Evolutionary conservation across 2,113 vertebrate species (phyloP), one percentile per base, ranked within the genome.

Genomic region (Pelobates fuscus): DNA sequence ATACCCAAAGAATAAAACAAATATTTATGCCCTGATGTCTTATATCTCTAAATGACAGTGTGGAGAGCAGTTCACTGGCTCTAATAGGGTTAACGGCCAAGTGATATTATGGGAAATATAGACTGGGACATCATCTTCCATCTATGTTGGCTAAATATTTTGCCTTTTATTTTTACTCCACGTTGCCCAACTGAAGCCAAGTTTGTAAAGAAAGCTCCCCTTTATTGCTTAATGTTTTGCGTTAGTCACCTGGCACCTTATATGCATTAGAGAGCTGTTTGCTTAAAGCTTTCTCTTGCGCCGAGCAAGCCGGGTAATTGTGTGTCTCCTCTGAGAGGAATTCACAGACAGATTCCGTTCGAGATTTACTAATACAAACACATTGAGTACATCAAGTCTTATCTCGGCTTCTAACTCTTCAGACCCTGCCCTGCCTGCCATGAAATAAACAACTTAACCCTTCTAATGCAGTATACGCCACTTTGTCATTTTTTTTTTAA

Each of bases 231-330:
- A 14, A 49, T 43, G 32, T 81, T 77, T 84, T 81, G 77, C 77
- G 79, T 82, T 78, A 80, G 82, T 86, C 87, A 90, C 89, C 87
- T 87, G 86, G 84, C 81, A 81, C 78, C 84, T 86, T 79, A 77
- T 78, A n/a, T 41, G 41, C 58, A 60, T 60, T 20, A 46, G 20
- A 55, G 52, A 66, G 71, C 71, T 76, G 72, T 76, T 67, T 76
- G 37, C 63, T 67, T n/a, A 67, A 37, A 67, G 54, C 55, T 76
- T 71, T 71, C 64, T 41, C 64, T 64, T 82, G 62, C 52, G 49
- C 69, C 64, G 23, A 70, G 66, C 75, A 61, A 69, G 68, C 67
- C 43, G 64, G 71, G 57, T 77, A 2, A 59, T 70, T 77, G 3
- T 77, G 23, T 21, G n/a, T 85, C 82, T 54, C 54, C 12, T 0